phyloP scores from a whole-genome alignment of 2,888 invertebrate genomes.

The Caenorhabditis japonica region DNA sequence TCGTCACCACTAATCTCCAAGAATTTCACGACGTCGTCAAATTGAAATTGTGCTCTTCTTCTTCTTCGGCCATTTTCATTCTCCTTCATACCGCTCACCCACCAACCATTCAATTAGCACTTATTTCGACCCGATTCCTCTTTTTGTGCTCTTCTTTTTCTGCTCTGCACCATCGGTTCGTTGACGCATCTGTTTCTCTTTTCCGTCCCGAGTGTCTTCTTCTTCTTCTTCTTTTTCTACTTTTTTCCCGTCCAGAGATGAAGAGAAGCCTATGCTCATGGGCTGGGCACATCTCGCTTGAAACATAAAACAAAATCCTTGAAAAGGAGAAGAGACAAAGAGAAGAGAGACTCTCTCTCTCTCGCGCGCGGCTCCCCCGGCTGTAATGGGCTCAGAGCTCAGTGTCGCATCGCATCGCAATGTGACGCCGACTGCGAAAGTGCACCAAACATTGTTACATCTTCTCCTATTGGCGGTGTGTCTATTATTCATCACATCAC shows the following conservation, averaged over 20 bases:
- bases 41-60: constrained; percentile 28
- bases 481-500: constrained; percentile 36
- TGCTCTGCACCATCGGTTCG: constrained; percentile 5
- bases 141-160: background rate
- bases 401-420: too few species aligned
- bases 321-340: constrained; percentile 22
- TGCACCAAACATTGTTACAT: constrained; percentile 48
- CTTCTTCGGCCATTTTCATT: constrained; percentile 24
- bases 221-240: constrained; percentile 2
- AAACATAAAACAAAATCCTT: constrained; percentile 46
- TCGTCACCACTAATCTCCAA: constrained; percentile 20
- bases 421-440: constrained; percentile 4
- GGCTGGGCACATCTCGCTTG: too few species aligned
- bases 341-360: constrained; percentile 10
- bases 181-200: constrained; percentile 44
- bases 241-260: too few species aligned
- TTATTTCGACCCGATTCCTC: constrained; percentile 39
- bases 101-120: constrained; percentile 48
- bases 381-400: constrained; percentile 40
- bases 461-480: constrained; percentile 8
- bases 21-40: constrained; percentile 30
- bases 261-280: constrained; percentile 5
- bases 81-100: too few species aligned
- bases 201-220: constrained; percentile 18
- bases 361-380: constrained; percentile 19